phyloP scores from a whole-genome alignment of 2,888 invertebrate species.

The Sesia bembeciformis region DNA sequence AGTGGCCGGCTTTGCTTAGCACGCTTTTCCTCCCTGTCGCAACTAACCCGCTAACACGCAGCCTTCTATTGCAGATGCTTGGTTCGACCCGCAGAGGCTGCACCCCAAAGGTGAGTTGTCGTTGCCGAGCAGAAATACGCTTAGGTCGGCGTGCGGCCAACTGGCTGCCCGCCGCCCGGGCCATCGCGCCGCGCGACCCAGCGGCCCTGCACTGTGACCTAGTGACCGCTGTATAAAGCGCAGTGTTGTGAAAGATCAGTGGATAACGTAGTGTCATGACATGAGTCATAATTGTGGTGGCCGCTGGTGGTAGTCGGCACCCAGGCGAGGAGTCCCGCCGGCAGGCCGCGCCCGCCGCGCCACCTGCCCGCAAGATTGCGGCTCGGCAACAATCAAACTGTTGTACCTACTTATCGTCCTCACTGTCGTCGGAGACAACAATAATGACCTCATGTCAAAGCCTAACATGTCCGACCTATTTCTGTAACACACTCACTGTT shows the following conservation, averaged over 20 bases:
- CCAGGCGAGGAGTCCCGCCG: not conserved
- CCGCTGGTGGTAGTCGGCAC: not conserved
- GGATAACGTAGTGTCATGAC: not conserved
- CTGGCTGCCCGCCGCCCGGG: constrained; percentile 24
- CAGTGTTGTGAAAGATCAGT: not conserved
- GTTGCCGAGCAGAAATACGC: constrained; percentile 34
- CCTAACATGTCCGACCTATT: constrained; percentile 25
- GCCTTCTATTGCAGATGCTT: constrained; percentile 88
- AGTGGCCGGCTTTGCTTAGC: constrained; percentile 49
- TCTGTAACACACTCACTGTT: constrained; percentile 16
- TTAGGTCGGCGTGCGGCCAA: constrained; percentile 41
- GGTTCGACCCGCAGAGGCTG: constrained; percentile 94
- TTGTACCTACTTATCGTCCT: not conserved
- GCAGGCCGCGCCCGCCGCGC: not conserved
- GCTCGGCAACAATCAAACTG: not conserved
- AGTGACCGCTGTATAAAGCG: constrained; percentile 17
- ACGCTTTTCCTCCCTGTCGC: constrained; percentile 55
- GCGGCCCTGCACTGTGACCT: constrained; percentile 15
- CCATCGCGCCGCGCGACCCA: constrained; percentile 21
- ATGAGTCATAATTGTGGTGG: no score
- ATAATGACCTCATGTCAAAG: constrained; percentile 38
- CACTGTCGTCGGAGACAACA: constrained; percentile 14
- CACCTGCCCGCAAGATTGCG: not conserved
- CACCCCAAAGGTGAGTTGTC: constrained; percentile 89
- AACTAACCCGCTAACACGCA: constrained; percentile 73